Conservation (phyloP, 2,888 invertebrate species). For the Agrotis clavis region DNA sequence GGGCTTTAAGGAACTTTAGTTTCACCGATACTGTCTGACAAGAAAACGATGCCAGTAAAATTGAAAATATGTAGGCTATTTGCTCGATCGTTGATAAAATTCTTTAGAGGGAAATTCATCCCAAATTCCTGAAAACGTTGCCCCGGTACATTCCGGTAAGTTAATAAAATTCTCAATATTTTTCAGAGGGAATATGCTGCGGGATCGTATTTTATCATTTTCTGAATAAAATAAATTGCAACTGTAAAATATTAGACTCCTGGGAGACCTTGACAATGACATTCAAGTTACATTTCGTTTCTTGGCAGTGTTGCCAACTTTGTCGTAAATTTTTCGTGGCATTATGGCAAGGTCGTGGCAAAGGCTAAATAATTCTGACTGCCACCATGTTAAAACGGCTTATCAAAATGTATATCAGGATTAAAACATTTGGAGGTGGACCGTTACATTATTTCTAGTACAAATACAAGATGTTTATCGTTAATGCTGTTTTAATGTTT, state of each 20-base stretch:
- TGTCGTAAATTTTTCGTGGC: constrained; percentile 57
- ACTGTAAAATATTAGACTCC: constrained; percentile 14
- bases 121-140: not conserved
- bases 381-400: constrained; percentile 27
- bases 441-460: constrained; percentile 11
- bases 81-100: not conserved
- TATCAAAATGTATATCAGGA: constrained; percentile 36
- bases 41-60: not conserved
- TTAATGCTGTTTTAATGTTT: not conserved
- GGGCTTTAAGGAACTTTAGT: not conserved
- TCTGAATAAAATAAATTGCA: constrained; percentile 9
- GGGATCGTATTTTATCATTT: not conserved
- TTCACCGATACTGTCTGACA: not conserved
- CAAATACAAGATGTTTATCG: constrained; percentile 28
- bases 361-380: constrained; percentile 35
- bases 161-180: constrained; percentile 6
- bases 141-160: not conserved
- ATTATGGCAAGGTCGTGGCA: constrained; percentile 55
- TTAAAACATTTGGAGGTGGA: constrained; percentile 5
- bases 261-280: constrained; percentile 63
- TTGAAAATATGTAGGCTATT: not conserved
- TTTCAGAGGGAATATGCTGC: not conserved
- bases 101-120: not conserved
- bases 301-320: constrained; percentile 62
- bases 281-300: constrained; percentile 59